Conservation (phyloP, 2,888 invertebrate species). For the Adelphocoris suturalis region DNA sequence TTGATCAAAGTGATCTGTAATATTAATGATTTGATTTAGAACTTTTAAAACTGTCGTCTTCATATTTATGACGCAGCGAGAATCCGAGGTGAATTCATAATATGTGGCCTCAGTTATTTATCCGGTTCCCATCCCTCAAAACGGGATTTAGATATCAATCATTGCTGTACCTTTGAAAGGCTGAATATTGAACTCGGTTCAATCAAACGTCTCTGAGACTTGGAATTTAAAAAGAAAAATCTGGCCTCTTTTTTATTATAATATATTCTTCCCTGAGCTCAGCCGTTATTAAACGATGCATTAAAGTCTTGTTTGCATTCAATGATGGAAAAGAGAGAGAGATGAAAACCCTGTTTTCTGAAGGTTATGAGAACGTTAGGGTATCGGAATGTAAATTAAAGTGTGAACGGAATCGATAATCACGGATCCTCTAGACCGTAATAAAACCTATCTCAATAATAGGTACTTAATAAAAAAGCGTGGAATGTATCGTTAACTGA, state of each 20-base stretch:
- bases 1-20: too few species aligned
- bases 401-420: constrained; percentile 3
- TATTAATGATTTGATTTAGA: too few species aligned
- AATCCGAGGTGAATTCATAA: too few species aligned
- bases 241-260: neutral
- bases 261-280: constrained; percentile 31
- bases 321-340: neutral
- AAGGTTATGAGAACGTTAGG: neutral
- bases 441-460: neutral
- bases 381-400: neutral
- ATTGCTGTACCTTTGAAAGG: constrained; percentile 33
- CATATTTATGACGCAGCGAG: too few species aligned
- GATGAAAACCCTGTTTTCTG: neutral
- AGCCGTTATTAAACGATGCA: constrained; percentile 3
- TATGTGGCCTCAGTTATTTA: neutral
- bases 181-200: constrained; percentile 22
- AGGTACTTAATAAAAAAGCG: neutral
- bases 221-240: neutral
- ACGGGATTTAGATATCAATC: constrained; percentile 52
- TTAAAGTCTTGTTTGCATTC: neutral
- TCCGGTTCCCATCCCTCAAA: neutral
- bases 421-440: neutral
- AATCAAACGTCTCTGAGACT: neutral
- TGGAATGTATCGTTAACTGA: neutral
- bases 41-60: too few species aligned